These are phyloP conservation scores for Echeneis naucrates DNA, from an alignment of 2,797 vertebrate species.

Conservation along the genomic window DNA sequence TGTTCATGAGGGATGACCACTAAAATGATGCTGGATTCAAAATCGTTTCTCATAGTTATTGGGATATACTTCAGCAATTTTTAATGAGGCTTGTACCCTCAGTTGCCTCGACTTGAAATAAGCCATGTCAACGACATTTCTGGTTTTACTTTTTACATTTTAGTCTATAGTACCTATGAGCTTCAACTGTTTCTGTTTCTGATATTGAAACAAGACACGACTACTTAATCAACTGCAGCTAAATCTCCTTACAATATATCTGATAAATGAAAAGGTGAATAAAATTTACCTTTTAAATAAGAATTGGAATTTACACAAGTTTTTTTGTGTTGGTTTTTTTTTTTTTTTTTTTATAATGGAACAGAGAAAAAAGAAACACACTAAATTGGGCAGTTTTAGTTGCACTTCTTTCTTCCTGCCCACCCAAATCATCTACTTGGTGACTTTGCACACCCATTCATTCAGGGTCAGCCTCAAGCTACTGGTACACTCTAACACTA, in stretches of 20 bases:
- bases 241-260: background rate
- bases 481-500: background rate
- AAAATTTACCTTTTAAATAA: background rate
- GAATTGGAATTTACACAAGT: no score
- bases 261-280: background rate
- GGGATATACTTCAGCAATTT: constrained; percentile 10
- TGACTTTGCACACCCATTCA: background rate
- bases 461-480: background rate
- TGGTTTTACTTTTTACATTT: constrained; percentile 8
- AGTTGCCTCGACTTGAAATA: constrained; percentile 8
- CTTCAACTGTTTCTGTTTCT: background rate
- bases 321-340: no score
- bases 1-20: constrained; percentile 35
- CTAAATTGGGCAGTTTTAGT: no score
- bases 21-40: constrained; percentile 22
- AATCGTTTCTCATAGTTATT: constrained; percentile 20
- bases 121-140: background rate
- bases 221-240: no score
- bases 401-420: background rate
- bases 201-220: background rate
- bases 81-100: constrained; percentile 20
- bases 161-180: background rate
- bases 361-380: background rate
- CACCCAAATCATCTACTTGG: background rate
- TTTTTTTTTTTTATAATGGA: background rate